Evolutionary conservation across 2,888 invertebrate species (phyloP), one percentile per base, ranked within the genome.

Genomic region (Autographa pulchrina): DNA sequence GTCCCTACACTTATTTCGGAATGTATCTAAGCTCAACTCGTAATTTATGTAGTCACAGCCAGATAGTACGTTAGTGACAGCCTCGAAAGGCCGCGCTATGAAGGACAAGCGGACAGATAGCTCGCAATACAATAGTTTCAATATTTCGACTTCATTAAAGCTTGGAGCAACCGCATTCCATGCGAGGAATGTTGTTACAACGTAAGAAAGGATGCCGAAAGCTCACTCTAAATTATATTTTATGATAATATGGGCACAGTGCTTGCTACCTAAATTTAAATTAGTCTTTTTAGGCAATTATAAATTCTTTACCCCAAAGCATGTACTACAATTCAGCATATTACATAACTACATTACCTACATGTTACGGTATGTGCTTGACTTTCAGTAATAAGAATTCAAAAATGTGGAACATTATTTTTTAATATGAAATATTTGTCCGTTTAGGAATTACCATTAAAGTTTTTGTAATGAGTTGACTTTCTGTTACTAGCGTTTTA

Each of bases 91-190:
- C 78, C 76, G 74, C 72, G 65, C 31, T n/a, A 62, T 59, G 65
- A 75, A 78, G 75, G 72, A 65, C 73, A 69, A 64, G 60, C 68
- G 69, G 75, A 73, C 74, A 82, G 65, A 70, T 63, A 75, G 72
- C 60, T 75, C 56, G 65, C 71, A 77, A 62, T 62, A 77, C 83
- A 83, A 84, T 78, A 60, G 63, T 62, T 75, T 69, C 68, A 73
- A 82, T 82, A 82, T 77, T 80, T 72, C n/a, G 61, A 77, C 70
- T 67, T 68, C 70, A 77, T 80, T 67, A 75, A 66, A 56, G 70
- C 62, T 54, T 25, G 56, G 52, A 65, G 67, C 65, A 77, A 77
- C 83, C 74, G 54, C 83, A 83, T 84, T 84, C 81, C 77, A 35
- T 6, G 0, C 6, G 8, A 56, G 72, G 78, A 84, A 81, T 84